Percentiles rank a stretch among this genome's conserved stretches.
Evolutionary conservation across 2,113 vertebrate species (phyloP).

Genomic region (Ciconia boyciana): DNA sequence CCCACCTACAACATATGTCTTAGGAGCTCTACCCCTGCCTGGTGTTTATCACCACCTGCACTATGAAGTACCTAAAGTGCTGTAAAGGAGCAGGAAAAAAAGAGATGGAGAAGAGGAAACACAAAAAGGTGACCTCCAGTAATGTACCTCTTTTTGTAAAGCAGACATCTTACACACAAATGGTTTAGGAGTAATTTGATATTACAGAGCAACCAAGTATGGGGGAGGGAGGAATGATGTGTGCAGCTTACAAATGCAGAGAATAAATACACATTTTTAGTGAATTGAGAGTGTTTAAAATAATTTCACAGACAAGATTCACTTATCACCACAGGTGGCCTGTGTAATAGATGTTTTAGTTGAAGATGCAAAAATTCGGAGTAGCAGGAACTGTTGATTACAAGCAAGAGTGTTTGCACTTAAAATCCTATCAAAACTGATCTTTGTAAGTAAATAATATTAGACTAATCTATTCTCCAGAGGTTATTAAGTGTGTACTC

Average conservation of each 20-base stretch:
- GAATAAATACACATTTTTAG: conserved; percentile 57
- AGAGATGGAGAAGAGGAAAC: neutral
- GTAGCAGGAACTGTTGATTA: conserved; percentile 65
- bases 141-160: neutral
- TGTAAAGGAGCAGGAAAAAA: neutral
- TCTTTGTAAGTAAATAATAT: conserved; percentile 58
- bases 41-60: neutral
- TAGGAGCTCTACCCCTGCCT: neutral
- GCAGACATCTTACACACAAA: conserved; percentile 24
- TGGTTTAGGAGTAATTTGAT: conserved; percentile 37
- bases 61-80: neutral
- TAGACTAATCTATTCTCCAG: conserved; percentile 48
- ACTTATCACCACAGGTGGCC: conserved; percentile 66
- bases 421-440: conserved; percentile 59
- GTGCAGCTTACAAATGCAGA: conserved; percentile 47
- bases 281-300: conserved; percentile 66
- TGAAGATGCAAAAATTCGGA: conserved; percentile 65
- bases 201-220: conserved; percentile 32
- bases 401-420: conserved; percentile 52
- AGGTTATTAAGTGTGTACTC: conserved; percentile 37
- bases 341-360: conserved; percentile 57
- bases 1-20: neutral
- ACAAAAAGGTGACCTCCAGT: neutral
- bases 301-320: conserved; percentile 67
- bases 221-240: conserved; percentile 17